A percentile compares a stretch with the other conserved stretches of the same genome.
Conservation (phyloP, 2,888 invertebrate genomes). For the Palloptera scutellata region DNA sequence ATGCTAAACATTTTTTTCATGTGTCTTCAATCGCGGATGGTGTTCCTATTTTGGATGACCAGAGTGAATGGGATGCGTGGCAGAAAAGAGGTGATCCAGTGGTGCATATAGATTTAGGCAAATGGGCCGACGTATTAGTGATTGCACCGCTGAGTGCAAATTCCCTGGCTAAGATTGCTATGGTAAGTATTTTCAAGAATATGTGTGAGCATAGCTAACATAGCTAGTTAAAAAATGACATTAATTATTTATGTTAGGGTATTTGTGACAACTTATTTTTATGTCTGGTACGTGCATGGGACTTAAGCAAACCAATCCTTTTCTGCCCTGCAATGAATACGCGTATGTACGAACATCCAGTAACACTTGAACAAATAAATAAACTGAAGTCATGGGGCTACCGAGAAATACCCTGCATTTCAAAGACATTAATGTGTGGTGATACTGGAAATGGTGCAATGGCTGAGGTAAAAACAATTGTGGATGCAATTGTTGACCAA, state of each 20-base stretch:
- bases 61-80: constrained; percentile 92
- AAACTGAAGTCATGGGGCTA: constrained; percentile 84
- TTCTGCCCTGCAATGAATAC: too few species aligned
- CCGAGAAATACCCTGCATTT: constrained; percentile 81
- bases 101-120: constrained; percentile 90
- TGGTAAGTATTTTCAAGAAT: constrained; percentile 67
- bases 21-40: constrained; percentile 67
- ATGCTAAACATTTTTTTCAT: constrained; percentile 84
- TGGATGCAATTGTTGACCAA: constrained; percentile 49
- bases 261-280: constrained; percentile 93
- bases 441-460: constrained; percentile 94
- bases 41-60: constrained; percentile 73
- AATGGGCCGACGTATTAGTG: constrained; percentile 93
- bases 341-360: constrained; percentile 91
- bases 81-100: constrained; percentile 90
- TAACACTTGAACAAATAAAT: constrained; percentile 80
- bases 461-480: constrained; percentile 86
- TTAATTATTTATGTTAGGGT: constrained; percentile 68
- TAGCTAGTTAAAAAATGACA: background rate
- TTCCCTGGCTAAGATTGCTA: constrained; percentile 91
- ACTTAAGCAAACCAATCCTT: too few species aligned
- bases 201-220: constrained; percentile 4
- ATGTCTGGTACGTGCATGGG: constrained; percentile 93
- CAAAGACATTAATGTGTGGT: constrained; percentile 91
- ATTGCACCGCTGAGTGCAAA: constrained; percentile 98